Base-by-base conservation (phyloP, 1,140 invertebrate species). In the Ceratina calcarata region DNA sequence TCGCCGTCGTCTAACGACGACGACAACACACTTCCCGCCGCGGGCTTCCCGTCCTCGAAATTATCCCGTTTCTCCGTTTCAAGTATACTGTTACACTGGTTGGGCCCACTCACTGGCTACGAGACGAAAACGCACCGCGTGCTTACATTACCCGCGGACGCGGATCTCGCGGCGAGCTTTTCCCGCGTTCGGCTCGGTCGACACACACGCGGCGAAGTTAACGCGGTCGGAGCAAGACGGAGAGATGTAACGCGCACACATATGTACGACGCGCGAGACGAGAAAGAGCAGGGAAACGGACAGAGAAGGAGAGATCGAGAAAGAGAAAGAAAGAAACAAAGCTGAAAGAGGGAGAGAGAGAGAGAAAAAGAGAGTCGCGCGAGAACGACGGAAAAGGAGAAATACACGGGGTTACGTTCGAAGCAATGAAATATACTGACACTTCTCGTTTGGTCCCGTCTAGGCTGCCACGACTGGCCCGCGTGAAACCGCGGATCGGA, bases 141-240 rank as follows among this genome's bases (percentile, higher is more conserved):
- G 67, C 51, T 81, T 57, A 71, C 83, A 84, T 84, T 76, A 73
- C 77, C 71, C 61, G 20, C 24, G 69, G 24, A 57, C 27, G 27
- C 27, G 27, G 66, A 57, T 69, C 66, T 68, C 72, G 73, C 68
- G 74, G 53, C 67, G 51, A 72, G 83, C 24, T 85, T 84, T 84
- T 85, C 82, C 79, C 84, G 84, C 84, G 84, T 84, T 85, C 60
- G 60, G 49, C 67, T 45, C 64, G 58, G 76, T 62, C 20, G 69
- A 65, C 75, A 75, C 74, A 80, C 76, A 70, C 83, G 77, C 76
- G 80, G 32, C 27, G 73, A 76, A 22, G 60, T 64, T 60, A 75
- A 69, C 51, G 66, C 55, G 18, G 57, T 20, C 53, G 69, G 45
- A 65, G 78, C 60, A 67, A 72, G 72, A 81, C 58, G 66, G 74